Conservation (phyloP, 2,888 invertebrate genomes). For the Pasiphila rectangulata region DNA sequence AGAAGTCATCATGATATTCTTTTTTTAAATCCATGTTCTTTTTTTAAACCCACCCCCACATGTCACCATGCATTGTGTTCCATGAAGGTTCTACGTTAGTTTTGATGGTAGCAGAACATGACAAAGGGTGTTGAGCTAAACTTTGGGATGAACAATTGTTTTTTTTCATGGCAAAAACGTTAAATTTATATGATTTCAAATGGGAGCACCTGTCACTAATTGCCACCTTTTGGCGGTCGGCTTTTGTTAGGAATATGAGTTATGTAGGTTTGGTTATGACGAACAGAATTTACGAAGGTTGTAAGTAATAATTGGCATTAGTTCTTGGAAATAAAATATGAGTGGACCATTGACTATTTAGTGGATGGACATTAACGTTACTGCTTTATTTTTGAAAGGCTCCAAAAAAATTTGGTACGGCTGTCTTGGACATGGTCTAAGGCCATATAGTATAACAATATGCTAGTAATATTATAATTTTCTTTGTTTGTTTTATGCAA, state of each 20-base stretch:
- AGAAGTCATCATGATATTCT: conserved; percentile 67
- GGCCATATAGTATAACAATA: too few relatives aligned
- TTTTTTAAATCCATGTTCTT: conserved; percentile 33
- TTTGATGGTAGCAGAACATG: conserved; percentile 71
- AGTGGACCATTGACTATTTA: too few relatives aligned
- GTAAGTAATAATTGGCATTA: conserved; percentile 1
- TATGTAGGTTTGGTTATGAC: conserved; percentile 21
- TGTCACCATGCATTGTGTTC: conserved; percentile 70
- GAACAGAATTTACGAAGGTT: conserved; percentile 10
- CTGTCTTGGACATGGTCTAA: too few relatives aligned
- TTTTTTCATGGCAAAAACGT: conserved; percentile 55
- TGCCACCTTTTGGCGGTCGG: conserved; percentile 76
- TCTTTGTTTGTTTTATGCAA: too few relatives aligned
- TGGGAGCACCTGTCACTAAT: conserved; percentile 77
- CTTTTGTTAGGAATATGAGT: conserved; percentile 44
- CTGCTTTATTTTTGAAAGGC: too few relatives aligned
- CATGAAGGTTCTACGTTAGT: conserved; percentile 16
- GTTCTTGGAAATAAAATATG: conserved; percentile 4
- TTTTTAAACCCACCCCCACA: conserved; percentile 49
- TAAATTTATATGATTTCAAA: conserved; percentile 65
- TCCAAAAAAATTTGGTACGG: too few relatives aligned
- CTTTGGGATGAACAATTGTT: conserved; percentile 55
- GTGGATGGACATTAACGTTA: neutral
- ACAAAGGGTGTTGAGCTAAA: conserved; percentile 75
- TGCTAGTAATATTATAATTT: too few relatives aligned